Conservation (phyloP, 2,797 vertebrate genomes). For the Coracias cyanogaster region DNA sequence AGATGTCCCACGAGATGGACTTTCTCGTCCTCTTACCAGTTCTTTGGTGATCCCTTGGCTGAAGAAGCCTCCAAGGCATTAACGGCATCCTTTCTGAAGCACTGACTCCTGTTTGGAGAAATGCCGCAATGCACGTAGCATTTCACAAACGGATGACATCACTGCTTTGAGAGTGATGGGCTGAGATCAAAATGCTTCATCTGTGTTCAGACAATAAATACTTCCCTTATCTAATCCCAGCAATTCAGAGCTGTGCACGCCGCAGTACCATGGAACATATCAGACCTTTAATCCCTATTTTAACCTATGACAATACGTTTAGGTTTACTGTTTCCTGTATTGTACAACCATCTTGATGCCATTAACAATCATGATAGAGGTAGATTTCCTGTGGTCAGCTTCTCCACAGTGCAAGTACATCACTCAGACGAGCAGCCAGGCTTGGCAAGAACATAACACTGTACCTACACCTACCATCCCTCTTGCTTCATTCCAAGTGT, state of each 20-base stretch:
- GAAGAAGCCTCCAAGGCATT: background rate
- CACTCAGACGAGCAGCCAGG: background rate
- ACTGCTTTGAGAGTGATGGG: background rate
- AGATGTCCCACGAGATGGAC: background rate
- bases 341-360: background rate
- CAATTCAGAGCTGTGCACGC: background rate
- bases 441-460: background rate
- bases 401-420: background rate
- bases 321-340: background rate
- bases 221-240: background rate
- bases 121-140: background rate
- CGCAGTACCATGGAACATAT: accelerated
- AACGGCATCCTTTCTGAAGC: background rate
- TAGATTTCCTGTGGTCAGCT: background rate
- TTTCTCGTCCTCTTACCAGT: background rate
- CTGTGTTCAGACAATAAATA: background rate
- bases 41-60: background rate
- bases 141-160: background rate
- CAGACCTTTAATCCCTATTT: background rate
- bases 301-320: background rate
- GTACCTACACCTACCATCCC: background rate
- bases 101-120: background rate
- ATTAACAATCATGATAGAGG: background rate
- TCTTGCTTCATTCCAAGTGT: background rate
- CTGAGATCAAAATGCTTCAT: background rate